These are phyloP conservation scores for Trachelipus rathkii DNA, from an alignment of 1,140 invertebrate genomes.

Conservation along the genomic window DNA sequence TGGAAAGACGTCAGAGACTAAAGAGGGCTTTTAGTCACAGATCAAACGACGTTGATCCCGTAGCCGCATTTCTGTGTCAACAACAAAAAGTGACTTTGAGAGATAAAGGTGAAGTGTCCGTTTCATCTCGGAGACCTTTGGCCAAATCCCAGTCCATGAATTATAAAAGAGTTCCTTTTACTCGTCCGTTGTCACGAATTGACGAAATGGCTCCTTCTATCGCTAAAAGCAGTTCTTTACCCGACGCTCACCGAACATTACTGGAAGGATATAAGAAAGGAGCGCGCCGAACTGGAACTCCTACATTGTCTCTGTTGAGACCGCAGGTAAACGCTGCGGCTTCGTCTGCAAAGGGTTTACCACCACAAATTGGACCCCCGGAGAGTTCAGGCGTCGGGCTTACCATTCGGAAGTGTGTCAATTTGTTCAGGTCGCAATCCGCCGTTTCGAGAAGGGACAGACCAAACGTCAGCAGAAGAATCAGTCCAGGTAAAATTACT, in stretches of 20 bases:
- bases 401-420: background rate
- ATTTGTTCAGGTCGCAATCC: background rate
- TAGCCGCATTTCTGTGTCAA: background rate
- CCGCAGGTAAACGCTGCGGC: background rate
- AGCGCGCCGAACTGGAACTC: background rate
- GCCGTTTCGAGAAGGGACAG: background rate
- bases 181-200: background rate
- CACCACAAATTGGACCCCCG: background rate
- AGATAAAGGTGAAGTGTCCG: background rate
- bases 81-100: background rate
- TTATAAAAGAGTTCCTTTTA: background rate
- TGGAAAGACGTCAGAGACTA: background rate
- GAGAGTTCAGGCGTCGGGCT: background rate
- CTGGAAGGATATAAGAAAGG: background rate
- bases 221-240: background rate
- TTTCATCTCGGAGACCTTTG: background rate
- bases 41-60: background rate
- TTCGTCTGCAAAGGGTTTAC: background rate
- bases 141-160: background rate
- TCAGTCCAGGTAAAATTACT: background rate
- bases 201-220: background rate
- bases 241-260: background rate
- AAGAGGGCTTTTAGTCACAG: background rate
- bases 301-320: background rate
- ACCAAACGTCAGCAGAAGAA: background rate